phyloP scores from a whole-genome alignment of 2,888 invertebrate genomes.

The Lasioglossum figueresi region DNA sequence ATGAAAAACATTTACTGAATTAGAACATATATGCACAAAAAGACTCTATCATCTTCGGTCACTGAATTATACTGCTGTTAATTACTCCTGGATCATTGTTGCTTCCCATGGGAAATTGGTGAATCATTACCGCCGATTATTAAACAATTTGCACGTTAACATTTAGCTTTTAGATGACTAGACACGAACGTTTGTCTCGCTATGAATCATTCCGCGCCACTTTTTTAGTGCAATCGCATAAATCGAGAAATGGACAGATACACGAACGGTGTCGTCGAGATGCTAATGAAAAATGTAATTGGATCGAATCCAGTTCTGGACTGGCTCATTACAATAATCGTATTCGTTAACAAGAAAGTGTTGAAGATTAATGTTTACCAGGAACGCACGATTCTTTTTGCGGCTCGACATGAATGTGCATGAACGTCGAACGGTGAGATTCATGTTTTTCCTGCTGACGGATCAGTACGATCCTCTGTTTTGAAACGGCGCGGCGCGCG shows the following conservation, averaged over 20 bases:
- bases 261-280: background rate
- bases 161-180: background rate
- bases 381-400: background rate
- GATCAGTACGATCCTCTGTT: background rate
- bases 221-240: background rate
- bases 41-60: background rate
- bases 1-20: background rate
- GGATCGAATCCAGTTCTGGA: background rate
- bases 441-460: background rate
- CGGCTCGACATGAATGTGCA: background rate
- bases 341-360: background rate
- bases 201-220: background rate
- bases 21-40: background rate
- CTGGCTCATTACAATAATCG: background rate
- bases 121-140: constrained; percentile 18
- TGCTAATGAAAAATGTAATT: constrained; percentile 20
- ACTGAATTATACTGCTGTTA: background rate
- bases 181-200: background rate
- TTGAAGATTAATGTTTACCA: background rate
- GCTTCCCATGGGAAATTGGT: constrained; percentile 15
- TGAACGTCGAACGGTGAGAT: background rate
- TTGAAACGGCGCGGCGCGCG: background rate
- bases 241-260: background rate
- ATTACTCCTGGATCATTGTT: constrained; percentile 6
- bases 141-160: constrained; percentile 3